Evolutionary conservation across 35 echinoderm and acorn worm species (phyloP).

Genomic region (Chiridota heheva): DNA sequence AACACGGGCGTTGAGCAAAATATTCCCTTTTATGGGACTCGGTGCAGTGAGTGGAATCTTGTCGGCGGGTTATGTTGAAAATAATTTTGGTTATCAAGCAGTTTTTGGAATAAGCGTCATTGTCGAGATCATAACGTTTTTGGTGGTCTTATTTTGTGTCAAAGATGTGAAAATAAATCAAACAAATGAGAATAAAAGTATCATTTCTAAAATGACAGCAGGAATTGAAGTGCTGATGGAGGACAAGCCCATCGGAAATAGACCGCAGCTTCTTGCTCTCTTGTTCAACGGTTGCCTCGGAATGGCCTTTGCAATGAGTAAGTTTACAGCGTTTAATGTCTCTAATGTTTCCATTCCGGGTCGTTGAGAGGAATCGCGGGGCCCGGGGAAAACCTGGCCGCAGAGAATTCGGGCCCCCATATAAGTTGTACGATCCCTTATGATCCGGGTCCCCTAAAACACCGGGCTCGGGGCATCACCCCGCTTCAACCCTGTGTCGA

Average conservation of each 20-base stretch:
- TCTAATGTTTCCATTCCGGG: too few species aligned
- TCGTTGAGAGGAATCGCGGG: too few species aligned
- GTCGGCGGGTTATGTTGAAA: slow-evolving; percentile 58
- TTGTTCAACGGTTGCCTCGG: slow-evolving; percentile 1
- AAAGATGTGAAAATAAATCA: neutral
- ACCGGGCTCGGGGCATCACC: too few species aligned
- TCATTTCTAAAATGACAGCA: neutral
- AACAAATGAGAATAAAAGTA: neutral
- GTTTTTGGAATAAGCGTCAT: neutral
- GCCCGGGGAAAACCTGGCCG: too few species aligned
- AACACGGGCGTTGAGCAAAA: slow-evolving; percentile 58
- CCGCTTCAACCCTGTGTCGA: too few species aligned
- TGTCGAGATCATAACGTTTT: neutral
- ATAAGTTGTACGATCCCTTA: too few species aligned
- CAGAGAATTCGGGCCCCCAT: too few species aligned
- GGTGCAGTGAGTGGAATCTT: slow-evolving; percentile 69
- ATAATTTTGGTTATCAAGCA: slow-evolving; percentile 12
- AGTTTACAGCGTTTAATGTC: slow-evolving; percentile 24
- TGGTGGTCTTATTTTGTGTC: slow-evolving; percentile 25
- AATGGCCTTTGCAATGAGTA: slow-evolving; percentile 40
- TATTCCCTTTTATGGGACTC: slow-evolving; percentile 76
- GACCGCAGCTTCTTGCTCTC: neutral
- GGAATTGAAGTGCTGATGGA: neutral
- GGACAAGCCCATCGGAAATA: neutral
- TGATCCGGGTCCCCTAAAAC: too few species aligned